Evolutionary conservation across 2,113 vertebrate species (phyloP), one percentile per base, ranked within the genome.

Genomic region (Pterocles orientalis): DNA sequence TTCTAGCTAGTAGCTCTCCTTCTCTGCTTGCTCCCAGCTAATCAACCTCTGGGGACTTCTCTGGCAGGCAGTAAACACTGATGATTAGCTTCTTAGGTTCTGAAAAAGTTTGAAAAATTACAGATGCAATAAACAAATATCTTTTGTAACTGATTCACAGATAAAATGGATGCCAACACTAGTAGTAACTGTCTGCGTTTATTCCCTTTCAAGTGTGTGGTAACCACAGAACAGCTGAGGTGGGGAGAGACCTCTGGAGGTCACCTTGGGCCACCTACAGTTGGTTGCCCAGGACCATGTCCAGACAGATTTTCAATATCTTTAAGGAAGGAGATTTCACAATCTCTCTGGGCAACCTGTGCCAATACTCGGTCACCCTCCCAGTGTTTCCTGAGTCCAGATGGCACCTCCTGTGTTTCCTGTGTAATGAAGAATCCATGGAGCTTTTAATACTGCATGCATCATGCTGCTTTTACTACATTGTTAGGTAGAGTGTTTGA

Each of bases 91-190:
- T 70, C 66, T 79, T 10, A 21, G 1, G 5, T 69, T 92, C 58
- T 56, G 54, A 86, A 80, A n/a, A 77, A 77, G 62, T 43, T 70
- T 47, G 57, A 90, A 95, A 89, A 85, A 69, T 65, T 90, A 73
- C 70, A 84, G 69, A 45, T 48, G 73, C 60, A 57, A 45, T 48
- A 51, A 62, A 56, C 23, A 62, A 21, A 43, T 79, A 41, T 28
- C 14, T 41, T 84, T 64, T 4, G 72, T 92, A 72, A 92, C 70
- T 92, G 68, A 95, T 97, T 92, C 76, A 95, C 83, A 82, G 77
- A 69, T 8, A 13, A 7, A 64, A 24, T 14, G 31, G 53, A 31
- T 75, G 71, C 68, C 78, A 82, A 66, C 41, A 69, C 14, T 36
- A 10, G 7, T n/a, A 14, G 9, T 41, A 34, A 39, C 16, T 62